Evolutionary conservation across 1,140 invertebrate species (phyloP), one percentile per base, ranked within the genome.

Genomic region (Melipona quadrifasciata): DNA sequence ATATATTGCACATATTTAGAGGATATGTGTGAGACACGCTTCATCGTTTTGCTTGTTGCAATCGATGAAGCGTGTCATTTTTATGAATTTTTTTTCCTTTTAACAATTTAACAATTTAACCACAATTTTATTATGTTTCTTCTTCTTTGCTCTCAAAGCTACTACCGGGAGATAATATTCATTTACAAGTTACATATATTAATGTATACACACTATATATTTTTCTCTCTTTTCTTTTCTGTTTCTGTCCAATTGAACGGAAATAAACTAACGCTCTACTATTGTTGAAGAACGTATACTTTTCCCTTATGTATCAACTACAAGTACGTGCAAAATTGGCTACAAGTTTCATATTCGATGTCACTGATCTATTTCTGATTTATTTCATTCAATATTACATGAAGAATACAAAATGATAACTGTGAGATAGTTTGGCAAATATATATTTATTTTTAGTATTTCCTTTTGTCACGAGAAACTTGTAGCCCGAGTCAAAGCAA

Each of bases 401-500:
- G 53, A 57, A 39, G 6, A 4, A 34, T 24, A 24, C 0, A 61
- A 74, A 80, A 24, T 5, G 12, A 2, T 10, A 34, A 1, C 12
- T n/a, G 19, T 27, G 1, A 34, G 12, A 31, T 39, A 34, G 14
- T 39, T 58, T 71, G 47, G 71, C 11, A 19, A 47, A 12, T 55
- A 31, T 21, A 3, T 10, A 34, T 1, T 27, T 19, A 31, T 27
- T 1, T 51, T 17, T 70, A 24, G 68, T 74, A 12, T 72, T 8
- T 79, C 55, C 72, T 77, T 24, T 31, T 31, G 34, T 64, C 75
- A 19, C 61, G 64, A 87, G 82, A 94, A 94, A 94, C 92, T 95
- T 92, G 92, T 93, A 92, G 85, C 87, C 74, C 84, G 67, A 86
- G 39, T 86, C 34, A 87, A 95, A 94, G 93, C 93, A 87, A 72